These are phyloP conservation scores for Fopius arisanus DNA, from an alignment of 1,140 invertebrate genomes.

Conservation along the genomic window DNA sequence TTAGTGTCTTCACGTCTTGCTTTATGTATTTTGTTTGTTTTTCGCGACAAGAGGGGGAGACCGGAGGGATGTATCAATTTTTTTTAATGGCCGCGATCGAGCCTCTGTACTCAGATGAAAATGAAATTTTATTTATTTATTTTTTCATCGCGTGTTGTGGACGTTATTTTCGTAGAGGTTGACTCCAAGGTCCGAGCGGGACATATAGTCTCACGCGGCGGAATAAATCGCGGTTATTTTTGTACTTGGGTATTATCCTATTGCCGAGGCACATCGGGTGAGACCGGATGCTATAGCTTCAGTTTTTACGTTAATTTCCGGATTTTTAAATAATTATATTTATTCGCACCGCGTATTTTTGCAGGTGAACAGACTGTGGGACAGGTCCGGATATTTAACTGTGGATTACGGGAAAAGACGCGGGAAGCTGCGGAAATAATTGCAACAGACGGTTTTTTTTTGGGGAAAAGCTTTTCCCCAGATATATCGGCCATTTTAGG, in stretches of 20 bases:
- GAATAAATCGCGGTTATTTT: conserved; percentile 1
- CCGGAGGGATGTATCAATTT: too few relatives aligned
- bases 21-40: not conserved
- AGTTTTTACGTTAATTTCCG: too few relatives aligned
- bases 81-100: too few relatives aligned
- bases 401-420: too few relatives aligned
- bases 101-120: not conserved
- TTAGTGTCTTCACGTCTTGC: not conserved
- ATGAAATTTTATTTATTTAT: not conserved
- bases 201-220: conserved; percentile 3
- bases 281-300: not conserved
- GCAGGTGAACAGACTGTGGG: too few relatives aligned
- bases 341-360: too few relatives aligned
- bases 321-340: not conserved
- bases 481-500: too few relatives aligned
- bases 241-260: not conserved
- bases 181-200: not conserved
- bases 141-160: not conserved
- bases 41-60: not conserved
- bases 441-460: too few relatives aligned
- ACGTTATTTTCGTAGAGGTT: conserved; percentile 1
- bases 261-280: not conserved
- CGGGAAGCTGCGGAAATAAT: too few relatives aligned
- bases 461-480: too few relatives aligned
- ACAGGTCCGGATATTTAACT: too few relatives aligned